These are phyloP conservation scores for Loris lydekkerianus DNA, from an alignment of 2,797 vertebrate species.

Conservation along the genomic window DNA sequence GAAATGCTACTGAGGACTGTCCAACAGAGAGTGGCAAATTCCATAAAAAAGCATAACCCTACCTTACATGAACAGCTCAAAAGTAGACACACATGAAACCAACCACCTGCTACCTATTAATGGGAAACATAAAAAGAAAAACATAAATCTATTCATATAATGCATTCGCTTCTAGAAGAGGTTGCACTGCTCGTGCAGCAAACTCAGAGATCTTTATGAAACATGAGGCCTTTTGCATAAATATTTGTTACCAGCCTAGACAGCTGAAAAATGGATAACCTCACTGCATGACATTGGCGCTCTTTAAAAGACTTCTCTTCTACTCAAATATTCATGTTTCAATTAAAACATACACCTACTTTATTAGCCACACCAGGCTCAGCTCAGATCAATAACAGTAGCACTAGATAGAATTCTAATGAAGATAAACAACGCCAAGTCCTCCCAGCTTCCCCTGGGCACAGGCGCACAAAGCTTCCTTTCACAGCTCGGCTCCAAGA, in stretches of 20 bases:
- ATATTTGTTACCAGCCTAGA: constrained; percentile 58
- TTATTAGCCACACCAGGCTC: constrained; percentile 75
- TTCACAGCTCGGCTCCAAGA: constrained; percentile 76
- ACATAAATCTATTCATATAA: constrained; percentile 26
- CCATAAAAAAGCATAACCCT: not conserved
- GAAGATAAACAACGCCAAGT: constrained; percentile 70
- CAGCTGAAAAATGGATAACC: constrained; percentile 69
- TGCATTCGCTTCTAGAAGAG: constrained; percentile 7
- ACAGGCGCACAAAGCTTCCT: constrained; percentile 73
- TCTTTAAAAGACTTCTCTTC: constrained; percentile 63
- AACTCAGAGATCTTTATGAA: constrained; percentile 51
- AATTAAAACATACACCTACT: constrained; percentile 78
- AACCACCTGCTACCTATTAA: not conserved
- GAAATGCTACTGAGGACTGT: not conserved
- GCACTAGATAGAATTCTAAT: constrained; percentile 80
- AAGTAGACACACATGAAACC: not conserved
- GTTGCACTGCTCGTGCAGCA: not conserved
- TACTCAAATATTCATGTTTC: constrained; percentile 73
- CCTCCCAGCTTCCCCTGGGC: constrained; percentile 62
- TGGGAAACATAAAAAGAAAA: constrained; percentile 26
- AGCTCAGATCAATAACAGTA: constrained; percentile 71
- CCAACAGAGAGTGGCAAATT: not conserved
- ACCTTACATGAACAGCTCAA: not conserved
- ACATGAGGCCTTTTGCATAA: constrained; percentile 68
- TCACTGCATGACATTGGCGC: constrained; percentile 34